These are phyloP conservation scores for Rhogogaster chlorosoma DNA, from an alignment of 2,888 invertebrate genomes.

Conservation along the genomic window DNA sequence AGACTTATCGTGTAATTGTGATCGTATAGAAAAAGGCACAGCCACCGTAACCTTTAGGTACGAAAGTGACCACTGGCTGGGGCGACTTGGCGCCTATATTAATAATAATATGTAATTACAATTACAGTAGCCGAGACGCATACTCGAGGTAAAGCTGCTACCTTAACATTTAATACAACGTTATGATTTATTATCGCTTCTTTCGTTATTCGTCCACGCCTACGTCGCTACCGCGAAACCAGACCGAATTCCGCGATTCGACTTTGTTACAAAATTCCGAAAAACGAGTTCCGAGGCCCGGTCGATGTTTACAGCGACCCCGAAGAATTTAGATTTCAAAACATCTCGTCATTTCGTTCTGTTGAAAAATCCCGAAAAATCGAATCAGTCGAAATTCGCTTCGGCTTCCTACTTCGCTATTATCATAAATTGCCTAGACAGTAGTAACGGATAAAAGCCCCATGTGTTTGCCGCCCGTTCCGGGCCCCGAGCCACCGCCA, in stretches of 20 bases:
- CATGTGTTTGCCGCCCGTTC: slow-evolving; percentile 79
- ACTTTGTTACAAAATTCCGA: not conserved
- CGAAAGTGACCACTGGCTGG: slow-evolving; percentile 50
- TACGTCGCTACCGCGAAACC: not conserved
- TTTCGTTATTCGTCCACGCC: not conserved
- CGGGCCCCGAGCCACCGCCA: slow-evolving; percentile 71
- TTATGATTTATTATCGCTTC: not conserved
- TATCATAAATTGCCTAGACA: slow-evolving; percentile 74
- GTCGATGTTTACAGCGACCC: not conserved
- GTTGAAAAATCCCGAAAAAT: not conserved
- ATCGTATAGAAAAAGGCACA: slow-evolving; percentile 43
- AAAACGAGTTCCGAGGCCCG: not conserved
- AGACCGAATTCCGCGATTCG: not conserved
- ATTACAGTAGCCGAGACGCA: slow-evolving; percentile 29
- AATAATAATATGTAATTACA: slow-evolving; percentile 67
- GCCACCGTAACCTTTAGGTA: slow-evolving; percentile 45
- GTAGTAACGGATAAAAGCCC: slow-evolving; percentile 81
- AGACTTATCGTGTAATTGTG: slow-evolving; percentile 10
- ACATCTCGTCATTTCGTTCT: not conserved
- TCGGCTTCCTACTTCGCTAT: not conserved
- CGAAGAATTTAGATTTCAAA: not conserved
- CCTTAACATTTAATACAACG: not conserved
- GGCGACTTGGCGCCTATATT: slow-evolving; percentile 55
- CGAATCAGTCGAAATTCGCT: not conserved
- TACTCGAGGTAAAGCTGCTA: slow-evolving; percentile 39